These are phyloP conservation scores for Xiphophorus maculatus DNA, from an alignment of 2,113 vertebrate genomes.

Conservation along the genomic window DNA sequence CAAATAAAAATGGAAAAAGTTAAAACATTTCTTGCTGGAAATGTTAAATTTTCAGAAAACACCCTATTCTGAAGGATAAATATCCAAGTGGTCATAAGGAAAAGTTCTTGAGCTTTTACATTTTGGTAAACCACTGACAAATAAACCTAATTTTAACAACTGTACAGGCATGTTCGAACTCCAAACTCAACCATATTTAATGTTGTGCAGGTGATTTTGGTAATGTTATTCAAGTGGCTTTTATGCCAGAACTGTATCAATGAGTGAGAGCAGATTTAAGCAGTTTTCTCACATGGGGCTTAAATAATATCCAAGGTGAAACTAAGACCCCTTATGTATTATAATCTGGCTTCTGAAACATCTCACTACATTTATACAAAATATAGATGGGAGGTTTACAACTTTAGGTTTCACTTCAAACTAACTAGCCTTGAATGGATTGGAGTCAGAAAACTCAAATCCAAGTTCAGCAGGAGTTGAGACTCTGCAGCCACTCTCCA, in stretches of 20 bases:
- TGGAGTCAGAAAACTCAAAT: not conserved
- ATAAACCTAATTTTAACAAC: not conserved
- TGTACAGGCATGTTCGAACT: not conserved
- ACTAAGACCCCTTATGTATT: not conserved
- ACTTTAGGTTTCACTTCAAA: constrained; percentile 1
- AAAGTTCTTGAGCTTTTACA: not conserved
- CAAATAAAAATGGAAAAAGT: not conserved
- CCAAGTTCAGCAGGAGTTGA: not conserved
- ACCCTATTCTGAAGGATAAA: not conserved
- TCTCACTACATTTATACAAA: not conserved
- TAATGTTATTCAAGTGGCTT: not conserved
- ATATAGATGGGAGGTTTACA: not conserved
- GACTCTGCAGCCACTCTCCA: not conserved
- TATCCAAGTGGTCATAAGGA: not conserved
- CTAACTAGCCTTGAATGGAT: constrained; percentile 1
- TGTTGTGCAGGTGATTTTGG: not conserved
- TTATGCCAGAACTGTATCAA: not conserved
- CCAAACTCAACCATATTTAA: not conserved
- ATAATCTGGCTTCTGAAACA: not conserved
- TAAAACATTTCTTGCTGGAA: not conserved
- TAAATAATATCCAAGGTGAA: not conserved
- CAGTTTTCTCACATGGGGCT: not conserved
- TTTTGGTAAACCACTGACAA: not conserved
- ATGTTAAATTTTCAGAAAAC: not conserved
- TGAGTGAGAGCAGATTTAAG: not conserved